phyloP scores from a whole-genome alignment of 2,797 vertebrate species.

The Pangasius sanitwongsei region DNA sequence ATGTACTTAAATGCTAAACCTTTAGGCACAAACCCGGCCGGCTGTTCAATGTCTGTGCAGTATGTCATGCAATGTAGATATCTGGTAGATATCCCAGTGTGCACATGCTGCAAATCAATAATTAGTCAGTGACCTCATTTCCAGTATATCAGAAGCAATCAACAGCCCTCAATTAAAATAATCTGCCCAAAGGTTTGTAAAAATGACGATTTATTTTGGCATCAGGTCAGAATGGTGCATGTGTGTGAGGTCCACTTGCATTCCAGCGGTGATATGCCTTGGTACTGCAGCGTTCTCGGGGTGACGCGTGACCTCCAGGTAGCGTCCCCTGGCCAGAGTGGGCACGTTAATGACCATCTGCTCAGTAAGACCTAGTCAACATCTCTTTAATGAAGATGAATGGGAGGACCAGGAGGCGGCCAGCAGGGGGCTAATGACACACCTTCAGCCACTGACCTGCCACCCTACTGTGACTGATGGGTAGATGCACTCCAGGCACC shows the following conservation, averaged over 20 bases:
- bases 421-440: constrained; percentile 89
- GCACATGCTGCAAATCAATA: constrained; percentile 3
- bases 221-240: not conserved
- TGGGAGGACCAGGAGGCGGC: constrained; percentile 81
- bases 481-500: constrained; percentile 31
- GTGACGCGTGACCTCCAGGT: constrained; percentile 83
- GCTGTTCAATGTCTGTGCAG: constrained; percentile 14
- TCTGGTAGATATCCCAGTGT: constrained; percentile 5
- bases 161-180: constrained; percentile 3
- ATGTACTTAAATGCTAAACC: constrained; percentile 14
- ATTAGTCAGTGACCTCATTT: constrained; percentile 13
- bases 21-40: not conserved
- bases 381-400: constrained; percentile 97
- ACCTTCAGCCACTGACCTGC: constrained; percentile 62
- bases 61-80: not conserved
- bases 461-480: constrained; percentile 53
- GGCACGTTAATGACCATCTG: constrained; percentile 93
- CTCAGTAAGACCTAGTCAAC: constrained; percentile 80
- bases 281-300: constrained; percentile 55
- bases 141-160: not conserved
- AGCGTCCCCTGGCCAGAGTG: constrained; percentile 77
- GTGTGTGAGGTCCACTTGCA: constrained; percentile 46
- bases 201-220: constrained; percentile 25
- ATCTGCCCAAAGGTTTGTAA: not conserved
- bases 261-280: constrained; percentile 15